Conservation (phyloP, 2,113 vertebrate species). For the Mola mola region DNA sequence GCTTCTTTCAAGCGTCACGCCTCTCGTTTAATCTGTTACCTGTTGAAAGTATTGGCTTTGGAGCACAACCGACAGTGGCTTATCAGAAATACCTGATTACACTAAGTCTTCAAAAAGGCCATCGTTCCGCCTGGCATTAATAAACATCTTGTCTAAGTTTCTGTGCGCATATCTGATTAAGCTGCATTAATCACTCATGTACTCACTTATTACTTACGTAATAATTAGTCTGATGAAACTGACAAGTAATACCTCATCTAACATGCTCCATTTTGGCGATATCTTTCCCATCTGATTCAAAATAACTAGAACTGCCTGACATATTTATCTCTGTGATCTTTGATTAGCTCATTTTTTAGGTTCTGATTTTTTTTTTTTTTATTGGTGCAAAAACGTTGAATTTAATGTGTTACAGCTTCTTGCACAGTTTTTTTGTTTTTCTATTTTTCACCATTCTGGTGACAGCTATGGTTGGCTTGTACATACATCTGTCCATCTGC, state of each 20-base stretch:
- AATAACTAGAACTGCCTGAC: neutral
- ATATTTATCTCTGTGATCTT: neutral
- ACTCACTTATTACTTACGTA: slow-evolving; percentile 21
- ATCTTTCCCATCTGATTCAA: neutral
- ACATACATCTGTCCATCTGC: no score
- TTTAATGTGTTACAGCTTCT: slow-evolving; percentile 9
- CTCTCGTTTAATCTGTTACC: slow-evolving; percentile 41
- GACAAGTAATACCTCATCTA: slow-evolving; percentile 10
- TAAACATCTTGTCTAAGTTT: slow-evolving; percentile 22
- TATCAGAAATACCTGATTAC: slow-evolving; percentile 59
- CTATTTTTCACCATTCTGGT: no score
- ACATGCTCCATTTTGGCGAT: neutral
- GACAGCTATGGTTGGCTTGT: no score
- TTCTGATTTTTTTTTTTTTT: neutral
- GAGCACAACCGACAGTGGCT: slow-evolving; percentile 30
- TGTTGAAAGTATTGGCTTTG: slow-evolving; percentile 33
- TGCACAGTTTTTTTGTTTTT: no score
- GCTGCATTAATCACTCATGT: slow-evolving; percentile 38
- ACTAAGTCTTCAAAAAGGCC: slow-evolving; percentile 52
- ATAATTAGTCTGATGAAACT: slow-evolving; percentile 32
- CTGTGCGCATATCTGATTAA: slow-evolving; percentile 37
- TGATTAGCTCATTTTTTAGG: neutral
- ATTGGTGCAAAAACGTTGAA: slow-evolving; percentile 19
- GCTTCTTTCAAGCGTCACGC: slow-evolving; percentile 16
- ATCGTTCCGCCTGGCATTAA: slow-evolving; percentile 33